These are phyloP conservation scores for Polymixis flavicincta DNA, from an alignment of 2,888 invertebrate species.

Conservation along the genomic window DNA sequence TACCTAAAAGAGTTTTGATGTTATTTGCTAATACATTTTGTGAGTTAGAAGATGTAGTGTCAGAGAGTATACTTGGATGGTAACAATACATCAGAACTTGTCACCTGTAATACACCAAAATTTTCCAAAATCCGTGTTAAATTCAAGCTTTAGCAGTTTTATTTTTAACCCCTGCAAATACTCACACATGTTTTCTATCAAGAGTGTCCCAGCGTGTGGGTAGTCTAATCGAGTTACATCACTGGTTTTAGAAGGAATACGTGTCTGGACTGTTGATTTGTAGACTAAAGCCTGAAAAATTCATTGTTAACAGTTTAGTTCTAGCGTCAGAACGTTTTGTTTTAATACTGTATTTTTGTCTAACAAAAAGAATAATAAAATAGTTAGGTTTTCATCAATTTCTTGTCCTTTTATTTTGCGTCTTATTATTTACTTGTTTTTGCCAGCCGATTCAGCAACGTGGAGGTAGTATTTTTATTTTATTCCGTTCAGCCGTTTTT, in stretches of 20 bases:
- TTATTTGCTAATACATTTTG: background rate
- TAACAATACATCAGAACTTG: background rate
- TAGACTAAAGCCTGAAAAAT: conserved; percentile 19
- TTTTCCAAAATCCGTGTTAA: background rate
- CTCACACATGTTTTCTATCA: background rate
- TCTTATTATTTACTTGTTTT: no score
- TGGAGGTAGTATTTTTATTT: no score
- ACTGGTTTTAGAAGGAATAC: conserved; percentile 39
- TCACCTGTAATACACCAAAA: background rate
- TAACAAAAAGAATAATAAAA: background rate
- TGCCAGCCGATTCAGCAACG: no score
- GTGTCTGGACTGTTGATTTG: conserved; percentile 31
- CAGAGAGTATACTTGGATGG: background rate
- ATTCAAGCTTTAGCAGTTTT: background rate
- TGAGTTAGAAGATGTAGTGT: background rate
- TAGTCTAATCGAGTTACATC: conserved; percentile 36
- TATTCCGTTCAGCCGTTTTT: no score
- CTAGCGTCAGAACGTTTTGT: background rate
- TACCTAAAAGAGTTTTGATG: background rate
- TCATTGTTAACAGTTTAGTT: conserved; percentile 5
- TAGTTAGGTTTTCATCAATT: background rate
- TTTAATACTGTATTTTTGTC: no score
- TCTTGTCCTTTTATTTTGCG: background rate
- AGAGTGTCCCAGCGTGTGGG: background rate
- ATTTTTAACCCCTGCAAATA: conserved; percentile 10